Evolutionary conservation across 2,797 vertebrate genomes (phyloP).

Genomic region (Gallinago solitaria): DNA sequence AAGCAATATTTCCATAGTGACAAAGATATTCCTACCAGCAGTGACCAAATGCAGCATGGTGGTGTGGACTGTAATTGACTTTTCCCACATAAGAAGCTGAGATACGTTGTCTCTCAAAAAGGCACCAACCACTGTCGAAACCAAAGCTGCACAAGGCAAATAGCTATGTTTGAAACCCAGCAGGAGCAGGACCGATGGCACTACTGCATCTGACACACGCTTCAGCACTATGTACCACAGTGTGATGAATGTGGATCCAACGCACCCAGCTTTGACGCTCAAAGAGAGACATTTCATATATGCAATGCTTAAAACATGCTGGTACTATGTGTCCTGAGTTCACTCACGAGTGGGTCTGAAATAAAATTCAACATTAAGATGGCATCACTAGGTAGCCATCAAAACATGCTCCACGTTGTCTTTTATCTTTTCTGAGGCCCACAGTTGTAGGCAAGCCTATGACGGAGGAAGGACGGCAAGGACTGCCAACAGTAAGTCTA

Average conservation of each 20-base stretch:
- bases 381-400: not conserved
- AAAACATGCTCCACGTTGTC: not conserved
- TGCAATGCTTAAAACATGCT: not conserved
- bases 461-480: not conserved
- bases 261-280: not conserved
- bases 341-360: not conserved
- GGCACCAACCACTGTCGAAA: not conserved
- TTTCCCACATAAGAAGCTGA: not conserved
- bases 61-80: not conserved
- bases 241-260: not conserved
- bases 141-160: not conserved
- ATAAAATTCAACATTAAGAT: not conserved
- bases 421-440: not conserved
- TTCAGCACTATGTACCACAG: not conserved
- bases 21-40: not conserved
- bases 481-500: not conserved
- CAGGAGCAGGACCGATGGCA: not conserved
- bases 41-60: accelerated
- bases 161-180: accelerated
- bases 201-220: not conserved
- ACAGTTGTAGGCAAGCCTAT: not conserved
- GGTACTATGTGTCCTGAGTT: not conserved
- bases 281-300: accelerated
- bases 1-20: not conserved
- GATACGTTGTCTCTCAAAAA: not conserved